Evolutionary conservation across 2,113 vertebrate species (phyloP).

Genomic region (Copsychus sechellarum): DNA sequence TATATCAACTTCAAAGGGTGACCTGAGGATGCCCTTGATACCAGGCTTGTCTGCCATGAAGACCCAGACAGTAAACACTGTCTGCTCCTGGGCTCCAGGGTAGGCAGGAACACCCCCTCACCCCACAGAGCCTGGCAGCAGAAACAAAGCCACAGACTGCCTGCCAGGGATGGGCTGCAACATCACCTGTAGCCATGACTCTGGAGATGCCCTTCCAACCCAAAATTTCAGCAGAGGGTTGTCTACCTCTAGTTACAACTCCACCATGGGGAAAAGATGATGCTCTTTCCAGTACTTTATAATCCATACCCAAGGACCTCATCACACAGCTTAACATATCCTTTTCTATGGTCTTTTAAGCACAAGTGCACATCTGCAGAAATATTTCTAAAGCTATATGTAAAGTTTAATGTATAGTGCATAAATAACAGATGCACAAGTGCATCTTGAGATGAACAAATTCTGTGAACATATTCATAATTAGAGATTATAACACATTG

Average conservation of each 20-base stretch:
- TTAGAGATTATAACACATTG: slow-evolving; percentile 71
- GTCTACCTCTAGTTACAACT: neutral
- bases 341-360: slow-evolving; percentile 67
- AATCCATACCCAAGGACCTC: slow-evolving; percentile 36
- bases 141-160: neutral
- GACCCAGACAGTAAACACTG: neutral
- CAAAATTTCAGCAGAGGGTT: neutral
- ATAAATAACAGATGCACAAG: slow-evolving; percentile 72
- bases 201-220: neutral
- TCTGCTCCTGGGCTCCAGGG: neutral
- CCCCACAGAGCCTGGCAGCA: neutral
- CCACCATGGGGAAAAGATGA: neutral
- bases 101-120: neutral
- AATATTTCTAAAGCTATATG: slow-evolving; percentile 71
- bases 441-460: slow-evolving; percentile 69
- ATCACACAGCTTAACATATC: slow-evolving; percentile 44
- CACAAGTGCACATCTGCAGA: slow-evolving; percentile 69
- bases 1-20: neutral
- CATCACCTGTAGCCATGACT: neutral
- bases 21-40: neutral
- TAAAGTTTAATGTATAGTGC: slow-evolving; percentile 68
- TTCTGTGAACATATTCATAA: slow-evolving; percentile 71
- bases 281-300: neutral
- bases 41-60: neutral
- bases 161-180: rapidly evolving